Conservation (phyloP, 2,113 vertebrate genomes). For the Dromiciops gliroides region DNA sequence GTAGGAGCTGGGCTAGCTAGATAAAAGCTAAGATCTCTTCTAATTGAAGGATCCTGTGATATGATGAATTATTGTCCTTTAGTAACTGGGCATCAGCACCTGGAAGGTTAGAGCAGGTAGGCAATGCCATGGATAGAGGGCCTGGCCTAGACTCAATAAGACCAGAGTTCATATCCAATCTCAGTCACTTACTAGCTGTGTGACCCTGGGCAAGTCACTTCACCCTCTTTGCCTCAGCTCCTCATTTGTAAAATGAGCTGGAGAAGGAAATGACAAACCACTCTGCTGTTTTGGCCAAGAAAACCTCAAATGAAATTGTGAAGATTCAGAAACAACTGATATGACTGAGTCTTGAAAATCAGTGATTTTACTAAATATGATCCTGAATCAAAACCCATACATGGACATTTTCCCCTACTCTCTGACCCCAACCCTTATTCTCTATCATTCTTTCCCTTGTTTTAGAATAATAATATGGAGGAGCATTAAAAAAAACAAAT, state of each 20-base stretch:
- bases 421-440: not conserved
- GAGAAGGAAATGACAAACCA: not conserved
- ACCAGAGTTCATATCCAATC: too few species aligned
- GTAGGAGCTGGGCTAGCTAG: too few species aligned
- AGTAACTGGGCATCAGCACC: too few species aligned
- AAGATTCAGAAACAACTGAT: not conserved
- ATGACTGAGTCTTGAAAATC: not conserved
- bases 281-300: not conserved
- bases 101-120: too few species aligned
- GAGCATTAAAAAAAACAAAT: constrained; percentile 24
- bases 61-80: too few species aligned
- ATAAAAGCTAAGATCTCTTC: too few species aligned
- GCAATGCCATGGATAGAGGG: too few species aligned
- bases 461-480: not conserved
- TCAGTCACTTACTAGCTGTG: too few species aligned
- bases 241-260: not conserved
- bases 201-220: not conserved
- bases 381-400: not conserved
- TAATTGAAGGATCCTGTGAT: too few species aligned
- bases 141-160: too few species aligned
- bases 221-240: not conserved
- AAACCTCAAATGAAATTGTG: not conserved
- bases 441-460: not conserved
- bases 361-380: not conserved
- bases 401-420: not conserved